These are phyloP conservation scores for Tenthredo livida DNA, from an alignment of 2,888 invertebrate species.

Conservation along the genomic window DNA sequence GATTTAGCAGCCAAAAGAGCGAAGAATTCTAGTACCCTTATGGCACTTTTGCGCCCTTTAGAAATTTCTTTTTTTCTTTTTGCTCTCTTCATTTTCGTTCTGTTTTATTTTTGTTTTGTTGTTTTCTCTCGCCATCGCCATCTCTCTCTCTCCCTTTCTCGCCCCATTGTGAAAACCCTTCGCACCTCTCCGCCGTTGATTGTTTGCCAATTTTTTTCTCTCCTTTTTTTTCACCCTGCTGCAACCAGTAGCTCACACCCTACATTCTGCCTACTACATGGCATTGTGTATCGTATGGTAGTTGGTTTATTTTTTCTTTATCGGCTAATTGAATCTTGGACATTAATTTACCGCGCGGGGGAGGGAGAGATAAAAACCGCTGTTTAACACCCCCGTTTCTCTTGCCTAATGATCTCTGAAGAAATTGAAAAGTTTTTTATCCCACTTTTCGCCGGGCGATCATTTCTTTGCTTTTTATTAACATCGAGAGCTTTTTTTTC, in stretches of 20 bases:
- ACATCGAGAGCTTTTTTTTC: background rate
- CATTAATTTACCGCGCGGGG: background rate
- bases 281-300: background rate
- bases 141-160: background rate
- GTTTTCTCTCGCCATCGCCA: background rate
- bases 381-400: background rate
- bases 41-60: constrained; percentile 15
- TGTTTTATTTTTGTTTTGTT: background rate
- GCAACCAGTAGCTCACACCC: background rate
- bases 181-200: constrained; percentile 22
- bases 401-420: background rate
- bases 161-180: background rate
- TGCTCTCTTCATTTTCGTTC: background rate
- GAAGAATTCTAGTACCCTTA: constrained; percentile 29
- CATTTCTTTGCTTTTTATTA: background rate
- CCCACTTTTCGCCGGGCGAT: background rate
- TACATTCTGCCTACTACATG: background rate
- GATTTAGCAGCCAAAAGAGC: constrained; percentile 42
- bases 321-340: background rate
- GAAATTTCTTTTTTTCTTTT: constrained; percentile 9
- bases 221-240: background rate
- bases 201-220: constrained; percentile 26
- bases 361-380: background rate
- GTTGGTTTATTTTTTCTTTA: background rate
- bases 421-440: constrained; percentile 18